Conservation (phyloP, 2,797 vertebrate genomes). For the Gallinago stenura region DNA sequence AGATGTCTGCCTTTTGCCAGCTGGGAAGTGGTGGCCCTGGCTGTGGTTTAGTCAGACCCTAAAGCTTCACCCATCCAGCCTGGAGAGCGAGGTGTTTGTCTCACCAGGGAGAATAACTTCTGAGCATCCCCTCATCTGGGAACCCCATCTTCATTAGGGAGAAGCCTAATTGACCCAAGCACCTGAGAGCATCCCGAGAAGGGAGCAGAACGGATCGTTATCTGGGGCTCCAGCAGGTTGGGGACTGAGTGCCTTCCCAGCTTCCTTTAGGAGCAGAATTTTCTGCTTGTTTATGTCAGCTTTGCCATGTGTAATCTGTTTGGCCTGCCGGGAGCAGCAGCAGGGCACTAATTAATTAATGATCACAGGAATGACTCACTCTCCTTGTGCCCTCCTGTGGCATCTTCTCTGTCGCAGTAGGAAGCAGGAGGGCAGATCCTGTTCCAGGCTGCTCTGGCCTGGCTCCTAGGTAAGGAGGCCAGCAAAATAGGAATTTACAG, state of each 20-base stretch:
- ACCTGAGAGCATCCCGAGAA: background rate
- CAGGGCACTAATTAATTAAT: constrained; percentile 53
- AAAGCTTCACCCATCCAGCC: background rate
- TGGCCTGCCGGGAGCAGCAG: constrained; percentile 31
- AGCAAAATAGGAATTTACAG: background rate
- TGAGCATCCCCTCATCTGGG: background rate
- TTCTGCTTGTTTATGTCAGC: background rate
- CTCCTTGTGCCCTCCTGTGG: constrained; percentile 31
- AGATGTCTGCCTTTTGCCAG: background rate
- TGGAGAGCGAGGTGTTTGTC: background rate
- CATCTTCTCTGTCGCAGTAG: background rate
- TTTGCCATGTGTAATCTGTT: background rate
- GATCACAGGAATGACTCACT: constrained; percentile 51
- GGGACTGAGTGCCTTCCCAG: background rate
- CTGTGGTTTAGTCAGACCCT: background rate
- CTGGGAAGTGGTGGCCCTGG: background rate
- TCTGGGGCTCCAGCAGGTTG: background rate
- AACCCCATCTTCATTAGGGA: background rate
- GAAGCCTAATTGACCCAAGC: background rate
- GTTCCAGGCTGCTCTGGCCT: no score
- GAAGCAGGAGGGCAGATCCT: no score
- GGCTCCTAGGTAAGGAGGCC: background rate
- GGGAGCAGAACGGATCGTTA: background rate
- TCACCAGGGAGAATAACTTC: background rate
- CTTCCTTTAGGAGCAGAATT: background rate